Evolutionary conservation across 2,888 invertebrate species (phyloP).

Genomic region (Scaptomyza cyrtandrae): DNA sequence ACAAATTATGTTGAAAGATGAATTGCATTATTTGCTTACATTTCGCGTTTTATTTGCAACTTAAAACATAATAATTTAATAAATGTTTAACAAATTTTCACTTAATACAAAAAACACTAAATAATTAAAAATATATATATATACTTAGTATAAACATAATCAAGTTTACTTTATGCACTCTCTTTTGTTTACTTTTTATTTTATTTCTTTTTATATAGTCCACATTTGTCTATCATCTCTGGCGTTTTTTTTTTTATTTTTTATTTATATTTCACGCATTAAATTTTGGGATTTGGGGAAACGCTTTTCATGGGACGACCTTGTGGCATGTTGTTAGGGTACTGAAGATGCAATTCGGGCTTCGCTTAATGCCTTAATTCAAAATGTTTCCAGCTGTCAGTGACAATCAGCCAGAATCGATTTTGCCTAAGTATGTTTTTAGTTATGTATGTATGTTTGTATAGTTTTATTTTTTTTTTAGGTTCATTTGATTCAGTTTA

Average conservation of each 20-base stretch:
- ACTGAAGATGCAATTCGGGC: constrained; percentile 56
- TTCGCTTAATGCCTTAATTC: constrained; percentile 46
- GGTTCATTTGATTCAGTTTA: constrained; percentile 41
- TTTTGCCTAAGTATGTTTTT: constrained; percentile 38
- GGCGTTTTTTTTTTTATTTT: constrained; percentile 34
- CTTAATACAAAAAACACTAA: constrained; percentile 81
- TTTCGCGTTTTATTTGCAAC: constrained; percentile 79
- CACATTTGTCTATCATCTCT: constrained; percentile 62
- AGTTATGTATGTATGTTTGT: constrained; percentile 27
- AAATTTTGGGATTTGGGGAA: constrained; percentile 24
- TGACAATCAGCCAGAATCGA: constrained; percentile 28
- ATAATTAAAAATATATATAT: constrained; percentile 76
- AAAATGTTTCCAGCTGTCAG: constrained; percentile 25
- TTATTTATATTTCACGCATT: constrained; percentile 24
- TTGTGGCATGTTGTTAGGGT: constrained; percentile 42
- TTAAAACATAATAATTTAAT: constrained; percentile 79
- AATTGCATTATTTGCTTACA: constrained; percentile 66
- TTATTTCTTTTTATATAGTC: constrained; percentile 41
- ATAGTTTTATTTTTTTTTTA: constrained; percentile 23
- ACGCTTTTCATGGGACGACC: constrained; percentile 40
- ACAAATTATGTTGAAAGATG: constrained; percentile 6
- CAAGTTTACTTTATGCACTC: constrained; percentile 66
- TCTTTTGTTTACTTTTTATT: constrained; percentile 14
- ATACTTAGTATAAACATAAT: constrained; percentile 80
- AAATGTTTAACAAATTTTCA: constrained; percentile 81